phyloP scores from a whole-genome alignment of 1,140 invertebrate species.

The Achatina immaculata region DNA sequence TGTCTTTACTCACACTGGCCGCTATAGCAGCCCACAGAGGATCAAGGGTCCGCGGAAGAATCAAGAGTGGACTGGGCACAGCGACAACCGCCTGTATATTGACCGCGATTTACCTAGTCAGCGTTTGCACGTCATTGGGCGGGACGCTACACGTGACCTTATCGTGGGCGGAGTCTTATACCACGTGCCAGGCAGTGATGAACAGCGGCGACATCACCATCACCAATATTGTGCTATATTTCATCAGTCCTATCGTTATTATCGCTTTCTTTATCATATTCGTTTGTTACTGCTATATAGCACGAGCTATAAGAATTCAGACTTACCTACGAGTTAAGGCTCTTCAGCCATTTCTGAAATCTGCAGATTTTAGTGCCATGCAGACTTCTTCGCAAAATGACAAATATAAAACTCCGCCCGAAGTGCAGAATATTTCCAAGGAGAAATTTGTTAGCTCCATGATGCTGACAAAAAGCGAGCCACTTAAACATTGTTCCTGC shows the following conservation, averaged over 20 bases:
- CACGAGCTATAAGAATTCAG: constrained; percentile 47
- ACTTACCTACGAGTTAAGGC: constrained; percentile 26
- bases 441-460: neutral
- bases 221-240: constrained; percentile 57
- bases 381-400: neutral
- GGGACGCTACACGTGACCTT: constrained; percentile 53
- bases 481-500: constrained; percentile 43
- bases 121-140: constrained; percentile 48
- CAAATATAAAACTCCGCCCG: neutral
- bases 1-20: constrained; percentile 54
- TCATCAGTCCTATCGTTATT: constrained; percentile 51
- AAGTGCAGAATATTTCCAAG: neutral
- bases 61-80: constrained; percentile 45
- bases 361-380: neutral
- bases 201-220: constrained; percentile 46
- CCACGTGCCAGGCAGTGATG: constrained; percentile 52
- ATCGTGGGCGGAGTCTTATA: constrained; percentile 47
- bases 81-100: constrained; percentile 47
- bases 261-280: constrained; percentile 51
- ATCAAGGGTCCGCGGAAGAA: constrained; percentile 46
- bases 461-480: neutral
- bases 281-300: constrained; percentile 51
- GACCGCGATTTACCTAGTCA: constrained; percentile 50
- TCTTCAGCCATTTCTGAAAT: neutral
- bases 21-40: constrained; percentile 55